Percentiles rank a stretch among this genome's conserved stretches.
phyloP scores from a whole-genome alignment of 64 coral and sea anemone genomes.

The Stylophora pistillata region DNA sequence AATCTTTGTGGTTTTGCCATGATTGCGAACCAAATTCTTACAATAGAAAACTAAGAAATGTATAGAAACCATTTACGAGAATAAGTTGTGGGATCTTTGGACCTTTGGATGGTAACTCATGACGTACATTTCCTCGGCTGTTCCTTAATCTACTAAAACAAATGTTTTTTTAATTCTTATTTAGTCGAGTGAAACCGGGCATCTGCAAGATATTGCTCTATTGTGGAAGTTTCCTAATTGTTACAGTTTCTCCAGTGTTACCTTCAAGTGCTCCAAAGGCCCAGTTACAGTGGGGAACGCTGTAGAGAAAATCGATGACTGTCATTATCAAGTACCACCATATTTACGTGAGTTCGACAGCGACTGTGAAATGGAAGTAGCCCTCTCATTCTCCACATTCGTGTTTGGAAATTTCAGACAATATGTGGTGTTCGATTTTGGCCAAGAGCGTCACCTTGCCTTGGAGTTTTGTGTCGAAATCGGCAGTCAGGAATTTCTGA shows the following conservation, averaged over 20 bases:
- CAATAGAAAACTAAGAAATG: too few relatives aligned
- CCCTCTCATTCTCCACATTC: neutral
- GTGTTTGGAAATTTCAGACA: constrained; percentile 70
- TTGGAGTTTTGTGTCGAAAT: constrained; percentile 66
- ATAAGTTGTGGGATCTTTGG: too few relatives aligned
- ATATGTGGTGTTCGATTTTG: constrained; percentile 78
- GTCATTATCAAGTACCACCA: neutral
- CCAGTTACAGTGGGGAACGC: neutral
- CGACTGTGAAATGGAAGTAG: constrained; percentile 9
- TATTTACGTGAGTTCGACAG: neutral
- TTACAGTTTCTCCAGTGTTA: neutral
- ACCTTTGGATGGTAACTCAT: too few relatives aligned
- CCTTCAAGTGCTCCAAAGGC: neutral
- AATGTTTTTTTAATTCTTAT: too few relatives aligned
- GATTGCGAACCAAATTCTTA: too few relatives aligned
- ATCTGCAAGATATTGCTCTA: constrained; percentile 7
- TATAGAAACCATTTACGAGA: too few relatives aligned
- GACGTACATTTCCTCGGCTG: too few relatives aligned
- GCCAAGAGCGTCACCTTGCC: constrained; percentile 19
- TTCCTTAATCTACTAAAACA: too few relatives aligned
- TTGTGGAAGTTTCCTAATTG: neutral
- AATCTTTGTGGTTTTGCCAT: too few relatives aligned
- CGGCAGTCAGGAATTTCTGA: constrained; percentile 43
- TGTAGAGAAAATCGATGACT: neutral
- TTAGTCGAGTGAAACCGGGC: neutral